Base-by-base conservation (phyloP, 2,888 invertebrate species). In the Ephialtes manifestator region DNA sequence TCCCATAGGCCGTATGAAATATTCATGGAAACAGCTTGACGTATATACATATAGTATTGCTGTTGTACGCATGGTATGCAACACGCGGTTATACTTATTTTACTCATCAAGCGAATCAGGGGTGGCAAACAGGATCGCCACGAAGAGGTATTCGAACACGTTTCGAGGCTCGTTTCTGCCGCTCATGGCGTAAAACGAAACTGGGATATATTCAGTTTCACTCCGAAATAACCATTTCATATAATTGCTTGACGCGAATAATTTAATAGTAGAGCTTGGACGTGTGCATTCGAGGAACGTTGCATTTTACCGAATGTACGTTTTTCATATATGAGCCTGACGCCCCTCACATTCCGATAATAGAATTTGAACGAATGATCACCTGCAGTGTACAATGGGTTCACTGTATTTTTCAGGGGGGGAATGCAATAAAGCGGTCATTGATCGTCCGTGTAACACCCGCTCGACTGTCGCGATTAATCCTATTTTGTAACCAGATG, bases 361-460 rank as follows among this genome's bases (percentile, higher is more conserved):
- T 88, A 85, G 86, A 89, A 91, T 91, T 90, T 88, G 80, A 88
- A 87, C 87, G 87, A 87, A 90, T 88, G 88, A 90, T 90, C 84
- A 81, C 75, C 83, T 51, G 24, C 28, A 48, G 28, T 4, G 67
- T 43, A 20, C 65, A n/a, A 71, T 46, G 55, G 39, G 39, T 58
- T n/a, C 24, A 15, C 55, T 60, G 75, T 74, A 65, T 83, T 83
- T 87, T 63, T 70, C n/a, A n/a, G 31, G 53, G 48, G 76, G 24
- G 72, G 89, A 89, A 89, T 86, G 85, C 85, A 84, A 90, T 87
- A 89, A 87, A 88, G 55, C 86, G 68, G 78, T 84, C 87, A 81
- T 85, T 83, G 86, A 88, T 88, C 86, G 83, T 70, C 11, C 72
- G 51, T 51, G 58, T 68, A 86, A 81, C 81, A 67, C 51, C 15